A percentile compares a stretch with the other conserved stretches of the same genome.
phyloP scores from a whole-genome alignment of 2,888 invertebrate genomes.

The Melieria crassipennis region DNA sequence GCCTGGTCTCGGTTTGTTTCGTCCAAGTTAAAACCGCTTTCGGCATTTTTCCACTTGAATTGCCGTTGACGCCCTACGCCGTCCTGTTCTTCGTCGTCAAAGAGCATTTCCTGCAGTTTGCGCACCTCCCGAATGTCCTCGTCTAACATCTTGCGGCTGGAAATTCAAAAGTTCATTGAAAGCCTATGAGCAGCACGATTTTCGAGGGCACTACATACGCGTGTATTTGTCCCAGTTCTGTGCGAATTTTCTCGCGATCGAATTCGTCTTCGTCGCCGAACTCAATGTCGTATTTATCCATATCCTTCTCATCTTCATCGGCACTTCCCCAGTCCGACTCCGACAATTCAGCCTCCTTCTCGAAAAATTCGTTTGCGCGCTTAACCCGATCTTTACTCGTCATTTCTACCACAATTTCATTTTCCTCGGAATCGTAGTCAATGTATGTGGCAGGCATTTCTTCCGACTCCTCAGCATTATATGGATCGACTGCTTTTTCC shows the following conservation, averaged over 20 bases:
- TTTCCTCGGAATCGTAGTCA: conserved; percentile 87
- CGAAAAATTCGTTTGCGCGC: conserved; percentile 79
- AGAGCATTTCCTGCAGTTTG: conserved; percentile 83
- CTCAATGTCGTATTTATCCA: conserved; percentile 85
- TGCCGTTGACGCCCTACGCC: conserved; percentile 80
- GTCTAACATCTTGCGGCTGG: conserved; percentile 82
- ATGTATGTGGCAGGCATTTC: conserved; percentile 66
- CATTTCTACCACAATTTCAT: conserved; percentile 71
- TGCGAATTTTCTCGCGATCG: conserved; percentile 79
- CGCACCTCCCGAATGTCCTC: conserved; percentile 88
- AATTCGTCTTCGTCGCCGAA: conserved; percentile 85
- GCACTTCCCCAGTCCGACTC: conserved; percentile 91
- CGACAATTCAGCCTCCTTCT: conserved; percentile 90
- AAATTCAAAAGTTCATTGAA: neutral
- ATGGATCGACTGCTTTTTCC: conserved; percentile 21
- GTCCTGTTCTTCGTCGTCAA: conserved; percentile 89
- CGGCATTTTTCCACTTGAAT: conserved; percentile 87
- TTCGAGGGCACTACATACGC: conserved; percentile 70
- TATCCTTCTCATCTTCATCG: conserved; percentile 84
- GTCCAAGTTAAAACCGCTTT: conserved; percentile 66
- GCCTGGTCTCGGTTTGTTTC: conserved; percentile 51
- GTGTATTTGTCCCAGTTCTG: conserved; percentile 86
- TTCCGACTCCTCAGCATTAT: conserved; percentile 52
- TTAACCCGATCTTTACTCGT: conserved; percentile 59
- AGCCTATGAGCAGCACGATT: neutral